Evolutionary conservation across 2,888 invertebrate species (phyloP), one percentile per base, ranked within the genome.

Genomic region (Uloborus plumipes): DNA sequence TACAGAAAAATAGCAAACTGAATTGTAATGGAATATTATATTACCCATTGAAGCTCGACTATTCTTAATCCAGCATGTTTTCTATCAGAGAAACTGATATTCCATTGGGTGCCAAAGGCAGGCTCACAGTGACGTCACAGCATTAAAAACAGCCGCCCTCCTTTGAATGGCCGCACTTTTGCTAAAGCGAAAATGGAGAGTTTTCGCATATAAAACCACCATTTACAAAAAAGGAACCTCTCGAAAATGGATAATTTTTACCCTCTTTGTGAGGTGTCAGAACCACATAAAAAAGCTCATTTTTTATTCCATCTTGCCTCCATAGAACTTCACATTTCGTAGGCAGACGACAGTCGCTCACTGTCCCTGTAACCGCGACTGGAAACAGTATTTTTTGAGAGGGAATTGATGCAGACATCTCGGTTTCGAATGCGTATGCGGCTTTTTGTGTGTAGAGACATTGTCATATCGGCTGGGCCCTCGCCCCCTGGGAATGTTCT

Each of bases 241-340:
- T 74, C 70, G 74, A 81, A 81, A 81, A 81, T 74, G 80, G 80
- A 81, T 81, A 81, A 81, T 81, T 81, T 81, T 81, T 70, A 53
- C 69, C 50, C 49, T 26, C 74, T 74, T 81, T 81, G 80, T 81
- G 74, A 70, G 58, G 69, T 81, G 80, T 81, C 80, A 81, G 74
- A 81, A 81, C 80, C 80, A 81, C 74, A 73, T 67, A 80, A 73
- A 80, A 69, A 81, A 64, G 64, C 70, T 81, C 80, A 81, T 81
- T 81, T 81, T 81, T 81, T 81, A 81, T 81, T 81, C 80, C 80
- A 81, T 81, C 75, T 81, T 81, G 66, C 50, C 59, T 59, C 79
- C 66, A 79, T 79, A 73, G 80, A 81, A 70, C 58, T 51, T 50
- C 39, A 47, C 74, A 74, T 80, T 73, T 79, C 73, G 39, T 80